phyloP scores from a whole-genome alignment of 92 coral and sea anemone genomes.

The Porites divaricata region DNA sequence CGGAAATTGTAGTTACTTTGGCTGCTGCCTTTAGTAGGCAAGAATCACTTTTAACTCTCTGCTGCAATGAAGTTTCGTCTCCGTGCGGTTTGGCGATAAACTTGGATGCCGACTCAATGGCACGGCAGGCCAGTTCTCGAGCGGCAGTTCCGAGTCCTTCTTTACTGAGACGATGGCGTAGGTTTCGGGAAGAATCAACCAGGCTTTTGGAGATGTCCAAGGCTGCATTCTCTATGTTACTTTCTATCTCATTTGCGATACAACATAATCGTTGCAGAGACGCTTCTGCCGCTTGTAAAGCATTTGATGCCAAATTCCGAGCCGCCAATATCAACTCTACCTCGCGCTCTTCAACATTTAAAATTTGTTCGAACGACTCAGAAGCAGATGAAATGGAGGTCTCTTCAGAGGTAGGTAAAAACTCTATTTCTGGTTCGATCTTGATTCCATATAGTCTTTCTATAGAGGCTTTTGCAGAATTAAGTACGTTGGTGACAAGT shows the following conservation, averaged over 20 bases:
- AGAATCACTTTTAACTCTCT: conserved; percentile 6
- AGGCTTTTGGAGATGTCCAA: conserved; percentile 32
- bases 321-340: conserved; percentile 52
- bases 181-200: conserved; percentile 34
- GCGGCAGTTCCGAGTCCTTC: conserved; percentile 39
- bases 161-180: conserved; percentile 12
- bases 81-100: conserved; percentile 12
- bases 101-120: conserved; percentile 50
- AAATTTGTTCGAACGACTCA: not conserved
- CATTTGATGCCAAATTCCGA: conserved; percentile 46
- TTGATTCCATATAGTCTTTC: conserved; percentile 10
- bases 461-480: conserved; percentile 56
- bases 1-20: conserved; percentile 32
- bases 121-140: conserved; percentile 52
- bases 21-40: conserved; percentile 30
- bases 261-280: conserved; percentile 41
- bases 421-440: conserved; percentile 4
- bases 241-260: conserved; percentile 22
- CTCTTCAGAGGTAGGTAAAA: not conserved
- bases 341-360: conserved; percentile 4
- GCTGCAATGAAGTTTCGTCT: conserved; percentile 11
- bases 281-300: conserved; percentile 42
- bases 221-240: conserved; percentile 20
- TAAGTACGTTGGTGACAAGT: conserved; percentile 42
- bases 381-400: not conserved